These are phyloP conservation scores for Tragelaphus buxtoni DNA, from an alignment of 2,113 vertebrate species.

Conservation along the genomic window DNA sequence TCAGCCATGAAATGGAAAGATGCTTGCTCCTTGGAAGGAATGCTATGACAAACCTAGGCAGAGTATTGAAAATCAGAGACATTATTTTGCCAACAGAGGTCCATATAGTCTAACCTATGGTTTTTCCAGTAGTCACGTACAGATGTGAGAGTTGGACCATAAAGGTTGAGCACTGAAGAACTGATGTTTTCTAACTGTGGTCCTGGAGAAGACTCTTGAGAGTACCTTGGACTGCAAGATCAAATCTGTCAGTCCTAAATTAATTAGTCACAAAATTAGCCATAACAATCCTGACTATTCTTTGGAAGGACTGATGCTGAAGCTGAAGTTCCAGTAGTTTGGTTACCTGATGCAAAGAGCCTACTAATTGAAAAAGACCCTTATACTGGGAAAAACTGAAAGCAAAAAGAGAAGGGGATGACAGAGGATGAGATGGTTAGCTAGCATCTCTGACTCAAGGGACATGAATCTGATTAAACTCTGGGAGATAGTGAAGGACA, in stretches of 20 bases:
- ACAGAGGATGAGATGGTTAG: not conserved
- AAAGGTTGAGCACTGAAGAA: not conserved
- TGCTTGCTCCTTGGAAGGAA: not conserved
- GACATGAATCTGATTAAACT: not conserved
- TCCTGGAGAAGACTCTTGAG: not conserved
- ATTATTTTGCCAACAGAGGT: not conserved
- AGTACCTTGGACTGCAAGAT: not conserved
- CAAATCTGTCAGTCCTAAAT: not conserved
- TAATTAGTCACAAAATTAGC: not conserved
- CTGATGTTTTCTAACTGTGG: not conserved
- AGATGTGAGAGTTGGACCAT: not conserved
- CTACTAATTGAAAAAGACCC: not conserved
- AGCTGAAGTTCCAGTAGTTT: not conserved
- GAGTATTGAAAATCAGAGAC: not conserved
- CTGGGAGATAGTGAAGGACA: not conserved
- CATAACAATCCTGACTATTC: not conserved
- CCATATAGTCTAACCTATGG: not conserved
- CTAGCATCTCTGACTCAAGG: not conserved
- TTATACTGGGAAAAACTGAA: not conserved
- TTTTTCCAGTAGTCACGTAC: not conserved
- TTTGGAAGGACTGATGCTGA: not conserved
- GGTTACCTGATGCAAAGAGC: not conserved
- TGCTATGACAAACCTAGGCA: not conserved
- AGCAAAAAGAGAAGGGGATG: not conserved
- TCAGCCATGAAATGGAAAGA: not conserved